Evolutionary conservation across 2,888 invertebrate genomes (phyloP), one percentile per base, ranked within the genome.

Genomic region (Caenorhabditis wallacei): DNA sequence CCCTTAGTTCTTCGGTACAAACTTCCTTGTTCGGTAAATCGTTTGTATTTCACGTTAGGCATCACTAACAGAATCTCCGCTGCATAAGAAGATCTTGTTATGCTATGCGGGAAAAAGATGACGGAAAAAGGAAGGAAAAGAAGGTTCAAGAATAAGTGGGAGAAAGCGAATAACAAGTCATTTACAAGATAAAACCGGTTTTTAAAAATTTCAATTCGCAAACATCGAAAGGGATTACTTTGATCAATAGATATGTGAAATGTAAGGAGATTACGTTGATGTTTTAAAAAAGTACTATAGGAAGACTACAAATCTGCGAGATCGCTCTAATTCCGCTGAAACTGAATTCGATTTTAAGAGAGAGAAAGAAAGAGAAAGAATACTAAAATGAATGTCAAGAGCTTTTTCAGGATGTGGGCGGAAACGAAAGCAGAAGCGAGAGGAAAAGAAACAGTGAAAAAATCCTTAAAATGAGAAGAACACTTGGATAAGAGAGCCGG

Each of bases 11-110:
- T 61, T 61, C 46, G 24, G 48, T 64, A 64, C 66, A 66, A 66
- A 66, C 66, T 66, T 66, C 66, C 66, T 66, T 66, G 66, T 66
- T 53, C 66, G 53, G 53, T 53, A 53, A 66, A 63, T 63, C 63
- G 63, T 63, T 63, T 63, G 63, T 63, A 46, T 30, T 61, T 46
- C 16, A 64, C 46, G 24, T 16, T 8, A 51, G 53, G 37, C 51
- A 53, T 53, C 66, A 66, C 37, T 64, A 64, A 66, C 66, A 51
- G 66, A 37, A 53, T 66, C 51, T 51, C 30, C 48, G 64, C 48
- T 40, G 40, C 46, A 24, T 18, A 20, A 66, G n/a, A n/a, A n/a
- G 22, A 51, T 51, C 53, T 66, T 66, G 66, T 53, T 66, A 66
- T 43, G 40, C 61, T 43, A 43, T 66, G 66, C 53, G 66, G 66